Percentiles rank a stretch among this genome's conserved stretches.
These are phyloP conservation scores for Tarsius wallacei DNA, from an alignment of 2,797 vertebrate genomes.

Conservation along the genomic window DNA sequence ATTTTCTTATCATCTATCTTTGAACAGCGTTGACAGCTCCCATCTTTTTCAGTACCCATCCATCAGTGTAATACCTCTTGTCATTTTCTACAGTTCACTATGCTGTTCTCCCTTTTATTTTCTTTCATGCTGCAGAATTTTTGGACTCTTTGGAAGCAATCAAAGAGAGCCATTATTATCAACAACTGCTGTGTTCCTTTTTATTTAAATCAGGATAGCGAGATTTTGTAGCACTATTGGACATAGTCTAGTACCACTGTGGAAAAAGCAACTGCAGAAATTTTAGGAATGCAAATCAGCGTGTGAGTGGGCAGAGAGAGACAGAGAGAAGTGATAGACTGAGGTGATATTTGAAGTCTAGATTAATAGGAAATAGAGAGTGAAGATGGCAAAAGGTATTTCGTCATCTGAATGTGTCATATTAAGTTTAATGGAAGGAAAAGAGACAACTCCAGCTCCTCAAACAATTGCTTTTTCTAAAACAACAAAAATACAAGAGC, in stretches of 20 bases:
- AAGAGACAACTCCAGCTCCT: not conserved
- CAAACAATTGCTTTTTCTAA: not conserved
- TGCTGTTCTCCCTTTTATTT: slow-evolving; percentile 55
- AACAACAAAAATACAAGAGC: not conserved
- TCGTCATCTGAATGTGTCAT: not conserved
- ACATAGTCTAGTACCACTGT: not conserved
- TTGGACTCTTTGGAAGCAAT: slow-evolving; percentile 17
- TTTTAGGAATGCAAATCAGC: not conserved
- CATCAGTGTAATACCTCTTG: slow-evolving; percentile 37
- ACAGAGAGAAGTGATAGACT: not conserved
- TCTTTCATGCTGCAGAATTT: slow-evolving; percentile 43
- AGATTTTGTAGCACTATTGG: not conserved
- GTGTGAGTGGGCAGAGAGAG: not conserved
- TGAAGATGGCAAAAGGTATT: not conserved
- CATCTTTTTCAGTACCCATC: not conserved
- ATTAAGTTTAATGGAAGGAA: not conserved
- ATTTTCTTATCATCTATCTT: slow-evolving; percentile 44
- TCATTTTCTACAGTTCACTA: slow-evolving; percentile 55
- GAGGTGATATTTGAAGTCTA: not conserved
- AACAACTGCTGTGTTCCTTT: not conserved
- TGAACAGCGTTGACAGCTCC: slow-evolving; percentile 5
- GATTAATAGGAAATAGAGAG: not conserved
- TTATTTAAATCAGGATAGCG: slow-evolving; percentile 58
- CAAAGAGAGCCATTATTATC: slow-evolving; percentile 18
- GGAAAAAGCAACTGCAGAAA: not conserved